Percentiles rank a stretch among this genome's conserved stretches.
These are phyloP conservation scores for Trematomus bernacchii DNA, from an alignment of 2,797 vertebrate species.

Conservation along the genomic window DNA sequence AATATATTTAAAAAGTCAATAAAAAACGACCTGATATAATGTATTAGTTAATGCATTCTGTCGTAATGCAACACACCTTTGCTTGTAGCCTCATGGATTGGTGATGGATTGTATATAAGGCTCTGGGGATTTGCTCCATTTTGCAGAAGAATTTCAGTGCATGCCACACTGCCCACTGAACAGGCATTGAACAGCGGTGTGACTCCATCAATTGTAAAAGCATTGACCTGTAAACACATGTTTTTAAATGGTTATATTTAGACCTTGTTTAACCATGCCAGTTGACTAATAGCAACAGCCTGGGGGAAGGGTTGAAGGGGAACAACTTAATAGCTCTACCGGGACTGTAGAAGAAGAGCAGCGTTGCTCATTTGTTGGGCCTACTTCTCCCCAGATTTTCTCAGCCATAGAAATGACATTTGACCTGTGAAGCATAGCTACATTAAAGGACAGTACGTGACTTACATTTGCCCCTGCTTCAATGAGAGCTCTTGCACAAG, in stretches of 20 bases:
- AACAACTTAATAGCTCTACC: slow-evolving; percentile 58
- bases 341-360: slow-evolving; percentile 42
- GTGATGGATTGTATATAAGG: slow-evolving; percentile 90
- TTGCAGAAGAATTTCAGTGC: slow-evolving; percentile 91
- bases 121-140: slow-evolving; percentile 92
- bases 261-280: slow-evolving; percentile 57
- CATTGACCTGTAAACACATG: slow-evolving; percentile 89
- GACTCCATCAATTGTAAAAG: slow-evolving; percentile 93
- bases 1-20: neutral
- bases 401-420: slow-evolving; percentile 57
- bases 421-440: slow-evolving; percentile 55
- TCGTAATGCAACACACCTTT: slow-evolving; percentile 84
- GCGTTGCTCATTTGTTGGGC: slow-evolving; percentile 50
- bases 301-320: slow-evolving; percentile 45
- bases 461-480: slow-evolving; percentile 96
- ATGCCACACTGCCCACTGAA: slow-evolving; percentile 89
- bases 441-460: slow-evolving; percentile 54
- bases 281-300: slow-evolving; percentile 70
- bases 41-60: neutral
- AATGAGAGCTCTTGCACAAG: slow-evolving; percentile 92
- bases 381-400: slow-evolving; percentile 43
- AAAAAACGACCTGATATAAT: neutral
- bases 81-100: slow-evolving; percentile 92
- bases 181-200: slow-evolving; percentile 95
- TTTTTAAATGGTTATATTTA: slow-evolving; percentile 67